Conservation (phyloP, 2,888 invertebrate species). For the Microdon myrmicae region DNA sequence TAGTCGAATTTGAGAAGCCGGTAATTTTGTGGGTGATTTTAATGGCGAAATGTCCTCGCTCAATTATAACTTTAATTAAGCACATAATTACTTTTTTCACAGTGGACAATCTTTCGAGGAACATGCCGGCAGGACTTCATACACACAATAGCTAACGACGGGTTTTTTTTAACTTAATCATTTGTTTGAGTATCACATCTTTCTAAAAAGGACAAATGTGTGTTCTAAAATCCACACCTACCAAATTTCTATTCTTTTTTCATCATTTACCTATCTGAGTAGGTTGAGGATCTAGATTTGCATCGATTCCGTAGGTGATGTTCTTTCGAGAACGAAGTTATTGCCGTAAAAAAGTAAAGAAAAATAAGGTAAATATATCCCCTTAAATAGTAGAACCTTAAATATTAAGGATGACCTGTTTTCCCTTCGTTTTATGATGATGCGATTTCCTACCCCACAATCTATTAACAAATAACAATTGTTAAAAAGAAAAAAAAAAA, state of each 20-base stretch:
- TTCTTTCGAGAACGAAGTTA: conserved; percentile 41
- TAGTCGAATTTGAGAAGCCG: conserved; percentile 48
- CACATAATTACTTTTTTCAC: conserved; percentile 41
- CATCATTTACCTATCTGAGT: background rate
- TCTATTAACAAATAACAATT: too few species aligned
- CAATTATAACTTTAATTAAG: conserved; percentile 48
- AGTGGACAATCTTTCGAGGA: conserved; percentile 13
- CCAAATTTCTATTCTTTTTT: conserved; percentile 30
- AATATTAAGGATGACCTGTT: too few species aligned
- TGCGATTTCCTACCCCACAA: too few species aligned
- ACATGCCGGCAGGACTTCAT: conserved; percentile 4
- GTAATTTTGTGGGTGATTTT: conserved; percentile 51
- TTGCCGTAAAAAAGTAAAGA: conserved; percentile 26
- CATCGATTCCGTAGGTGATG: conserved; percentile 34
- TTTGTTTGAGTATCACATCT: conserved; percentile 2
- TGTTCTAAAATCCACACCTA: conserved; percentile 38
- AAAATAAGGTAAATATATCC: conserved; percentile 3
- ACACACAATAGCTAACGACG: conserved; percentile 44
- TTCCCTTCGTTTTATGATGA: too few species aligned
- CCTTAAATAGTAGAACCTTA: too few species aligned
- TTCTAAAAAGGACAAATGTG: conserved; percentile 3
- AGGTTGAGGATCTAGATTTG: conserved; percentile 23
- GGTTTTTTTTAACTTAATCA: conserved; percentile 18
- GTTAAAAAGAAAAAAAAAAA: too few species aligned
- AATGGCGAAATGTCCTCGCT: conserved; percentile 47